phyloP scores from a whole-genome alignment of 2,797 vertebrate genomes.

The Calcarius lapponicus region DNA sequence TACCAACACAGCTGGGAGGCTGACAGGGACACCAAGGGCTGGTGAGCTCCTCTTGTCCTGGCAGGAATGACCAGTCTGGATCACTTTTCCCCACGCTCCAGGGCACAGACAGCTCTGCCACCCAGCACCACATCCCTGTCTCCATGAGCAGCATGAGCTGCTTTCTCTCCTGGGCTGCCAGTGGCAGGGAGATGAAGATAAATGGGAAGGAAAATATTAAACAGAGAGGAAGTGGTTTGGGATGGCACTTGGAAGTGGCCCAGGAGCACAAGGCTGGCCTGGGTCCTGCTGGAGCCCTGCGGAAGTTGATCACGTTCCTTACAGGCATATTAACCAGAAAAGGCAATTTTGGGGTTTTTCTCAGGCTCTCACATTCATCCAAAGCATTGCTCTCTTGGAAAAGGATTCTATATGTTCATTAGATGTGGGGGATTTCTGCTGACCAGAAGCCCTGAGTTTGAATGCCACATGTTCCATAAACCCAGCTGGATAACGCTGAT shows the following conservation, averaged over 20 bases:
- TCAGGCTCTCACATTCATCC: background rate
- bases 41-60: background rate
- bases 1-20: background rate
- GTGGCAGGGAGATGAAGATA: background rate
- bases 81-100: fast-evolving
- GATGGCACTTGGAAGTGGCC: background rate
- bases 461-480: slow-evolving; percentile 4
- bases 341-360: background rate
- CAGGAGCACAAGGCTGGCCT: background rate
- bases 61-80: background rate
- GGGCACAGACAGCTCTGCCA: background rate
- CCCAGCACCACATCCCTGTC: fast-evolving
- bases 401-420: background rate
- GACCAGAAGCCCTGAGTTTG: background rate
- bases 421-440: background rate
- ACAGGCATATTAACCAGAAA: background rate
- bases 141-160: background rate
- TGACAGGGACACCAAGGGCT: background rate
- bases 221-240: background rate
- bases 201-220: background rate
- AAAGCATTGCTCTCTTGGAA: background rate
- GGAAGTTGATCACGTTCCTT: background rate
- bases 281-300: background rate
- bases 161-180: background rate
- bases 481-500: background rate